Conservation (phyloP, 2,797 vertebrate species). For the Rhinophrynus dorsalis region DNA sequence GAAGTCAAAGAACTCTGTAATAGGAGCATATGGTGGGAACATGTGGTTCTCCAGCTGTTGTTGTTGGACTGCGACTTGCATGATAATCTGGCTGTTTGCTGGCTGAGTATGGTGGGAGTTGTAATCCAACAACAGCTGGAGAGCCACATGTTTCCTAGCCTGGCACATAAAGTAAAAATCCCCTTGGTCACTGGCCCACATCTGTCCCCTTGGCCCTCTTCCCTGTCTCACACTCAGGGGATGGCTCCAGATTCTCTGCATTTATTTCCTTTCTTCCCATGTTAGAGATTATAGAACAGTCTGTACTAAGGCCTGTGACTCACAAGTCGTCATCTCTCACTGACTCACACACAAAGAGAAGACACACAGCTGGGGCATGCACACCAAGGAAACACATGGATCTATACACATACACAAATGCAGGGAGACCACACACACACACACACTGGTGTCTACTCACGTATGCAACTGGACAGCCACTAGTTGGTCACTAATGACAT, state of each 20-base stretch:
- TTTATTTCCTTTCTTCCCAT: neutral
- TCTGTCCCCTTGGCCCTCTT: neutral
- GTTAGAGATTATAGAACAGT: slow-evolving; percentile 6
- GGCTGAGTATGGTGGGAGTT: no score
- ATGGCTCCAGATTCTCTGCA: neutral
- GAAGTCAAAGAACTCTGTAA: no score
- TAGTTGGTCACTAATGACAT: neutral
- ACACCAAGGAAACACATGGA: neutral
- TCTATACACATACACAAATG: neutral
- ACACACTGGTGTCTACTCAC: neutral
- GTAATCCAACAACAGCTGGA: no score
- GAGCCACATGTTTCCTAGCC: no score
- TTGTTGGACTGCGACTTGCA: no score
- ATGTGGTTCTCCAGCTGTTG: no score
- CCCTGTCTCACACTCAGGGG: neutral
- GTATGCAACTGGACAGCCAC: neutral
- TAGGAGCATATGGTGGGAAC: no score
- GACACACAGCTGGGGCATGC: neutral
- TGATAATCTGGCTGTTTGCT: no score
- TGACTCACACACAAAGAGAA: slow-evolving; percentile 2
- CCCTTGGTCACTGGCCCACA: neutral
- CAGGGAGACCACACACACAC: neutral
- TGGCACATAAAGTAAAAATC: no score
- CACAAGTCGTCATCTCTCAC: neutral
- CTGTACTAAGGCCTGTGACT: neutral